Conservation (phyloP, 2,888 invertebrate species). For the Apodemia mormo region DNA sequence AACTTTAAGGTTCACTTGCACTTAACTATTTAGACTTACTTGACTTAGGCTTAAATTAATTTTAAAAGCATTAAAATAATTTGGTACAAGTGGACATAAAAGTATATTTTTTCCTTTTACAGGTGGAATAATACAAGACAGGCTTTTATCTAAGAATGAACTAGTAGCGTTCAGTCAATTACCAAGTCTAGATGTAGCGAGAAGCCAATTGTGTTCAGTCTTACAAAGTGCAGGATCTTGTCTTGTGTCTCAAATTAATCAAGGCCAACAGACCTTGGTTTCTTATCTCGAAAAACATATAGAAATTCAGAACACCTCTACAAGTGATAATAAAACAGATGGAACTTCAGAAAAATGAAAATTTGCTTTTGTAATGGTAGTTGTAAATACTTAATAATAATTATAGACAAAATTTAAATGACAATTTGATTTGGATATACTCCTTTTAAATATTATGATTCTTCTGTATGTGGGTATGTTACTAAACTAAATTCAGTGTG, state of each 20-base stretch:
- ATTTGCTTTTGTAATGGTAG: not conserved
- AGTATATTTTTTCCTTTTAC: slow-evolving; percentile 41
- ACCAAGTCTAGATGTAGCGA: slow-evolving; percentile 84
- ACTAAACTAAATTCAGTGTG: no score
- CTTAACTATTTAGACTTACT: no score
- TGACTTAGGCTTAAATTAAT: no score
- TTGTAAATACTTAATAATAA: not conserved
- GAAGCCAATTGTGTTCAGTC: slow-evolving; percentile 85
- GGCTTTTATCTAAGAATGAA: slow-evolving; percentile 85
- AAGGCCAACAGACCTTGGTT: slow-evolving; percentile 85
- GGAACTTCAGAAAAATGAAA: slow-evolving; percentile 22
- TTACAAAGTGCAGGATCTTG: slow-evolving; percentile 84
- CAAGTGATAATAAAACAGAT: slow-evolving; percentile 24
- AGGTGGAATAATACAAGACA: slow-evolving; percentile 89
- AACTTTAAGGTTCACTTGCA: no score
- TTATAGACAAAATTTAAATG: no score
- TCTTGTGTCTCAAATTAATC: slow-evolving; percentile 84
- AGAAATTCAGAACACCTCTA: slow-evolving; percentile 50
- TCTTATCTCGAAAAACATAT: slow-evolving; percentile 84
- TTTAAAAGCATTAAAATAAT: no score
- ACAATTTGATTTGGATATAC: no score
- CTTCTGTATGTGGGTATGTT: no score
- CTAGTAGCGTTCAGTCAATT: slow-evolving; percentile 84
- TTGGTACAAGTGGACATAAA: no score
- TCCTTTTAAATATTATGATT: no score